These are phyloP conservation scores for Apus apus DNA, from an alignment of 2,113 vertebrate species.

Conservation along the genomic window DNA sequence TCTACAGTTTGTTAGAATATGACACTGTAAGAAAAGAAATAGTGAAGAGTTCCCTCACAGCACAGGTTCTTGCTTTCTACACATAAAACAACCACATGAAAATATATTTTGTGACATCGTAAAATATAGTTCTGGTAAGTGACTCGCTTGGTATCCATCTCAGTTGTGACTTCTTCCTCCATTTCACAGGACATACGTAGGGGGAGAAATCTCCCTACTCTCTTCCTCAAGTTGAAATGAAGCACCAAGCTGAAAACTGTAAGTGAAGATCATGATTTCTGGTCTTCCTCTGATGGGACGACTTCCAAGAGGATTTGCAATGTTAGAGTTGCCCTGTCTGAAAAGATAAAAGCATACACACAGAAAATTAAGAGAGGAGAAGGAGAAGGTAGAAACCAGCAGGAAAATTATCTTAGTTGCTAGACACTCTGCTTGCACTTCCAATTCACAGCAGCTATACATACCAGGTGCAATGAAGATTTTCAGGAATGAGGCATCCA, in stretches of 20 bases:
- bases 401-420: neutral
- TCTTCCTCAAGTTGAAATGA: conserved; percentile 7
- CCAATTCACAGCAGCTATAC: neutral
- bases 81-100: neutral
- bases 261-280: conserved; percentile 61
- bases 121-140: neutral
- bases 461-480: neutral
- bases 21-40: neutral
- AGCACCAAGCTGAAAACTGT: neutral
- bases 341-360: conserved; percentile 55
- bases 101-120: neutral
- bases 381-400: neutral
- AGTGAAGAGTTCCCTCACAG: neutral
- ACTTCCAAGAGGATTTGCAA: conserved; percentile 93
- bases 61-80: neutral
- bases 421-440: neutral
- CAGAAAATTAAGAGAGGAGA: neutral
- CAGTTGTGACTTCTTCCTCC: neutral
- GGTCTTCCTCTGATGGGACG: conserved; percentile 81
- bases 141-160: neutral
- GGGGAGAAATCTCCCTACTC: neutral
- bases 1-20: neutral
- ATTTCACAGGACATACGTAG: conserved; percentile 3
- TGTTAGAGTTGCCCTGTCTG: conserved; percentile 82
- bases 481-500: too few relatives aligned